These are phyloP conservation scores for Pomacea maculata DNA, from an alignment of 1,140 invertebrate species.

Conservation along the genomic window DNA sequence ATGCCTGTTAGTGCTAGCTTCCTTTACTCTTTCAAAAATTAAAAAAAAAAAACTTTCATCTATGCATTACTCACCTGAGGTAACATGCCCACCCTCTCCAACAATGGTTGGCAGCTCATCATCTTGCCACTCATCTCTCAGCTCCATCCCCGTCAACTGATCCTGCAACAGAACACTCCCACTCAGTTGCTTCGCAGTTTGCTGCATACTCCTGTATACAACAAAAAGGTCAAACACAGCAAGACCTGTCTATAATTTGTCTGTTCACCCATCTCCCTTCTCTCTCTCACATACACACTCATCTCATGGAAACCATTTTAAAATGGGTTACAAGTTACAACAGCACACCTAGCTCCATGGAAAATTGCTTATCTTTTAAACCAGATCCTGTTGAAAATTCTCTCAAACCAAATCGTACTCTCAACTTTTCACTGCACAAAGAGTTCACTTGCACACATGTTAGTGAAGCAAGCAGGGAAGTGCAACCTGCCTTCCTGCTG, in stretches of 20 bases:
- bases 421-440: too few species aligned
- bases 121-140: constrained; percentile 54
- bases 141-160: constrained; percentile 43
- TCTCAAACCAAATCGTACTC: too few species aligned
- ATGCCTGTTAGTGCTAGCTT: neutral
- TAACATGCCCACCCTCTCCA: constrained; percentile 24
- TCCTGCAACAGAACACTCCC: constrained; percentile 25
- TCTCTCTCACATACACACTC: neutral
- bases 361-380: too few species aligned
- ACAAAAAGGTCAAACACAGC: neutral
- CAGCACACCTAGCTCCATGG: too few species aligned
- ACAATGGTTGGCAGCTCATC: constrained; percentile 48
- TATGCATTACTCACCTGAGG: constrained; percentile 23
- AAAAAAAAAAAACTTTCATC: neutral
- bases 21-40: neutral
- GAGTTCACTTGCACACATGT: too few species aligned
- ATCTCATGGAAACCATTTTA: neutral
- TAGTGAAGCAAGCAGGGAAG: too few species aligned
- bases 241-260: neutral
- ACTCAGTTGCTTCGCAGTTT: too few species aligned
- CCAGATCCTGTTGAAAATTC: too few species aligned
- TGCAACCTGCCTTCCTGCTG: too few species aligned
- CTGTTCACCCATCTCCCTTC: neutral
- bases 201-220: too few species aligned
- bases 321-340: too few species aligned